phyloP scores from a whole-genome alignment of 2,797 vertebrate genomes.

The Rhodeus uyekii region DNA sequence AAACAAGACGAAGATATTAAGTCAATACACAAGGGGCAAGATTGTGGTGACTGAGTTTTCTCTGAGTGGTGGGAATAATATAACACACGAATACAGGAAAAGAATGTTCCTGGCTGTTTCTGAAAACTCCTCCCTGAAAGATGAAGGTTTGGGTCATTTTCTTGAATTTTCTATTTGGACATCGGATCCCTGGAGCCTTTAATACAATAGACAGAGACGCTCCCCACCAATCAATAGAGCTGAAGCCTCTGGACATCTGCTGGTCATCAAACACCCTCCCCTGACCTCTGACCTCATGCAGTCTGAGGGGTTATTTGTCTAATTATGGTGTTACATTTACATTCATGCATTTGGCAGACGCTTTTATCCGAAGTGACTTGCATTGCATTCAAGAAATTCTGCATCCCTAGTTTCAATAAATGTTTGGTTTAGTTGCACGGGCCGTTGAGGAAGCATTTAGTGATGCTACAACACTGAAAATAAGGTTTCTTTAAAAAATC shows the following conservation, averaged over 20 bases:
- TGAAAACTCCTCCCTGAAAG: too few species aligned
- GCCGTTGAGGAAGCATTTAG: too few species aligned
- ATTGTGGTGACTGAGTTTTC: neutral
- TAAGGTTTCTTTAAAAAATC: too few species aligned
- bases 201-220: conserved; percentile 4
- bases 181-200: neutral
- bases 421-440: too few species aligned
- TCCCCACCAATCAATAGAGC: neutral
- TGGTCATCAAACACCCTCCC: neutral
- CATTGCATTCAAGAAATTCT: too few species aligned
- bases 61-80: too few species aligned
- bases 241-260: conserved; percentile 14
- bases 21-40: neutral
- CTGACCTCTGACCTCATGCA: neutral
- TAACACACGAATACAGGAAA: neutral
- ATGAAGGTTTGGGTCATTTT: neutral
- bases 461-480: too few species aligned
- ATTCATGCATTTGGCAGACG: too few species aligned
- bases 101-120: neutral
- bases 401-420: too few species aligned
- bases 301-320: neutral
- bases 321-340: conserved; percentile 10
- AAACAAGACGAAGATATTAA: neutral
- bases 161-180: neutral
- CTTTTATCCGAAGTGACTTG: too few species aligned